A percentile compares a stretch with the other conserved stretches of the same genome.
phyloP scores from a whole-genome alignment of 2,113 vertebrate genomes.

The Parus major region DNA sequence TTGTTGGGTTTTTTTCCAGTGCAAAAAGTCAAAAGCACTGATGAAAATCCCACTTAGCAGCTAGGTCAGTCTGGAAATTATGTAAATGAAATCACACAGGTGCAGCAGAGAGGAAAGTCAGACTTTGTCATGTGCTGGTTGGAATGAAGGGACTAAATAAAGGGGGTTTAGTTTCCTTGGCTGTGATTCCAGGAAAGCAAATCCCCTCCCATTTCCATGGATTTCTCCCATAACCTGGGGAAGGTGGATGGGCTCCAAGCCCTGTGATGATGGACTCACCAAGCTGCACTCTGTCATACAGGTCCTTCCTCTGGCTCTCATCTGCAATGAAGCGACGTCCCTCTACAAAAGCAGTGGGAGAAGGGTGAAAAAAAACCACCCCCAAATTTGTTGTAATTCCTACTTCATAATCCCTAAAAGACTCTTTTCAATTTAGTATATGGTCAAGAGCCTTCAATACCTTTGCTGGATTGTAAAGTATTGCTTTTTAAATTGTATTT shows the following conservation, averaged over 20 bases:
- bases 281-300: conserved; percentile 80
- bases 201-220: neutral
- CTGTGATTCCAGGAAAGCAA: neutral
- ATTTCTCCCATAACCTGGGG: neutral
- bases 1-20: neutral
- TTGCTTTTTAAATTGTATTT: neutral
- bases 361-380: neutral
- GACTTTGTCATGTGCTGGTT: neutral
- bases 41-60: neutral
- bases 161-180: neutral
- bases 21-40: neutral
- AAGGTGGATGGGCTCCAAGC: neutral
- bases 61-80: neutral
- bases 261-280: conserved; percentile 68
- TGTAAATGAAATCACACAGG: neutral
- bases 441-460: neutral
- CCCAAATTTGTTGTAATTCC: neutral
- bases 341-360: conserved; percentile 72
- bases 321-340: conserved; percentile 90
- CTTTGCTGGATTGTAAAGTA: neutral
- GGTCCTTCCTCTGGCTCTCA: conserved; percentile 80
- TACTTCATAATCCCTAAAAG: neutral
- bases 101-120: neutral
- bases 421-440: neutral
- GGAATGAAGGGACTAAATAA: neutral